A percentile compares a stretch with the other conserved stretches of the same genome.
These are phyloP conservation scores for Calypte anna DNA, from an alignment of 2,113 vertebrate species.

Conservation along the genomic window DNA sequence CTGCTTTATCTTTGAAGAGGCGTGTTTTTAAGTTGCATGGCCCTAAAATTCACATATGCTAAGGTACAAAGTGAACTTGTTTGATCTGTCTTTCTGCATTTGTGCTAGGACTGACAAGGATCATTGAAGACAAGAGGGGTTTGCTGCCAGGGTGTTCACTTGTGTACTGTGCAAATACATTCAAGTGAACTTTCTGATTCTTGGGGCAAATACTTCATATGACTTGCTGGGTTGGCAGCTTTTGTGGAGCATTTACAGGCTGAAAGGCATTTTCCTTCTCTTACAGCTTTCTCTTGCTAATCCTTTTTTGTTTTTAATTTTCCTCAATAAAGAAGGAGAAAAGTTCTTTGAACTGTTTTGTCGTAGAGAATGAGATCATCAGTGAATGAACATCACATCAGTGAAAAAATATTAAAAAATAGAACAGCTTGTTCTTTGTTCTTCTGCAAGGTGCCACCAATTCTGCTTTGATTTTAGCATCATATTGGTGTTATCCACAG, in stretches of 20 bases:
- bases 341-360: conserved; percentile 13
- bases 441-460: conserved; percentile 9
- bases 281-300: conserved; percentile 22
- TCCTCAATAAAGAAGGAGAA: conserved; percentile 40
- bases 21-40: not conserved
- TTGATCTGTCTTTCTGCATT: not conserved
- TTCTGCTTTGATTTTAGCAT: conserved; percentile 24
- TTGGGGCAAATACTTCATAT: conserved; percentile 43
- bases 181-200: conserved; percentile 55
- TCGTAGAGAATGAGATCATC: conserved; percentile 65
- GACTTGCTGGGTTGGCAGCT: conserved; percentile 51
- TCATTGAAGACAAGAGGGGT: conserved; percentile 2
- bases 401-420: not conserved
- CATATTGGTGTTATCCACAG: not conserved
- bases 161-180: conserved; percentile 34
- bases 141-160: conserved; percentile 41
- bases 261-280: conserved; percentile 34
- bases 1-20: not conserved
- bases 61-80: not conserved
- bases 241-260: conserved; percentile 44
- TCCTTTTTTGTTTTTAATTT: conserved; percentile 25
- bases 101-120: not conserved
- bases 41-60: not conserved
- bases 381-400: conserved; percentile 19
- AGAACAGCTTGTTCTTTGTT: conserved; percentile 34